Conservation (phyloP, 2,888 invertebrate genomes). For the Lasioglossum leucozonium region DNA sequence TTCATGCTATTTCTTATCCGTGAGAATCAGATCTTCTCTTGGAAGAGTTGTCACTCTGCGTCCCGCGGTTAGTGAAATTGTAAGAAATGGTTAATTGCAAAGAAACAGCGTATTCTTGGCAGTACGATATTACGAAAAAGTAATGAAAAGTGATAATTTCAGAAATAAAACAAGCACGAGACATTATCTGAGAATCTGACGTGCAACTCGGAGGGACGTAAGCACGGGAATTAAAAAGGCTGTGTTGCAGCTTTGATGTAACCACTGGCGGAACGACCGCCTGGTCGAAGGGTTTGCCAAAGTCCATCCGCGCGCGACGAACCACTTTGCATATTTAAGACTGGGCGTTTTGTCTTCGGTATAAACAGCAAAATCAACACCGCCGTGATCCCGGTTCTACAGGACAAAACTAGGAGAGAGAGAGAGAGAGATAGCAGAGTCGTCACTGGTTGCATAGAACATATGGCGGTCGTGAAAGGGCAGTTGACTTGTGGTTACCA, state of each 20-base stretch:
- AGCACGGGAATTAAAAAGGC: neutral
- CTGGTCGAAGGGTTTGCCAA: neutral
- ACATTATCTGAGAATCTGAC: neutral
- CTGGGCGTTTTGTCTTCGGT: neutral
- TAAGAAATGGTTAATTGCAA: no score
- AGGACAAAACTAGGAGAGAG: neutral
- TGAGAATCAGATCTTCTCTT: no score
- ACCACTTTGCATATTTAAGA: neutral
- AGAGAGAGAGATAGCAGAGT: no score
- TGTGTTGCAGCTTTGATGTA: neutral
- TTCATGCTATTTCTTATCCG: no score
- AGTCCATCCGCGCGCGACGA: neutral
- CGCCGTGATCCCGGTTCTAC: neutral
- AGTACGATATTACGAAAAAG: neutral
- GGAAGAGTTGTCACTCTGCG: no score
- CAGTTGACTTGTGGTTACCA: conserved; percentile 80
- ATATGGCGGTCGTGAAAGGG: conserved; percentile 76
- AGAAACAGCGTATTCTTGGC: neutral
- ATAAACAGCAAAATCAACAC: conserved; percentile 11
- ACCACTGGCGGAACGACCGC: neutral
- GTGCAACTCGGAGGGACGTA: neutral
- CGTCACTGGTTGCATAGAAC: conserved; percentile 53
- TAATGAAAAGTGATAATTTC: neutral
- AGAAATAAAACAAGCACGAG: neutral
- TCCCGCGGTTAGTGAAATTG: no score